A percentile compares a stretch with the other conserved stretches of the same genome.
Evolutionary conservation across 2,797 vertebrate species (phyloP).

Genomic region (Acrossocheilus fasciatus): DNA sequence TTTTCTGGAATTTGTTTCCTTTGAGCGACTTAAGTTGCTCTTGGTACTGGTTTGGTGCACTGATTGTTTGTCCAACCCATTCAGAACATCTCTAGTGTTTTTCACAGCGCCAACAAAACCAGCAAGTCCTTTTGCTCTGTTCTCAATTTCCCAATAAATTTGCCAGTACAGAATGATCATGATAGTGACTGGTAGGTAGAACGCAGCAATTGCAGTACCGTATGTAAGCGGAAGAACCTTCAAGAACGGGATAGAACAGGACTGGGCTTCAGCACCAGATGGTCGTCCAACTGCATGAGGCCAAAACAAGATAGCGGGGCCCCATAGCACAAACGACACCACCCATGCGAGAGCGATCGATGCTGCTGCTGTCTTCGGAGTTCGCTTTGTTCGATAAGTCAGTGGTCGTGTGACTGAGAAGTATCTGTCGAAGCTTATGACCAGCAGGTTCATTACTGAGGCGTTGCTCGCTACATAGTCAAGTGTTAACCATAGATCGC

Average conservation of each 20-base stretch:
- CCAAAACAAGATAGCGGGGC: conserved; percentile 83
- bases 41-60: conserved; percentile 55
- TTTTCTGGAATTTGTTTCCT: conserved; percentile 41
- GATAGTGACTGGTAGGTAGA: conserved; percentile 83
- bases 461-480: conserved; percentile 86
- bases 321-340: conserved; percentile 83
- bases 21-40: conserved; percentile 62
- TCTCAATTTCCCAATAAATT: conserved; percentile 83
- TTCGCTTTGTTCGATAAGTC: conserved; percentile 81
- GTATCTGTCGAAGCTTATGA: conserved; percentile 85
- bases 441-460: conserved; percentile 84
- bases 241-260: conserved; percentile 81
- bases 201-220: conserved; percentile 82
- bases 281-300: conserved; percentile 76
- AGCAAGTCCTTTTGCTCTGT: conserved; percentile 75
- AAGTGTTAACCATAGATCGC: conserved; percentile 82
- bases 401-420: conserved; percentile 82
- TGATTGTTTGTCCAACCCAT: conserved; percentile 40
- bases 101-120: conserved; percentile 76
- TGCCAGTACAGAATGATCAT: conserved; percentile 83
- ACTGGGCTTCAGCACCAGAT: conserved; percentile 62
- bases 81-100: conserved; percentile 11
- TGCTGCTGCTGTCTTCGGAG: conserved; percentile 73
- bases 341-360: conserved; percentile 81
- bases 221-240: conserved; percentile 79